phyloP scores from a whole-genome alignment of 2,797 vertebrate species.

The Cetoscarus ocellatus region DNA sequence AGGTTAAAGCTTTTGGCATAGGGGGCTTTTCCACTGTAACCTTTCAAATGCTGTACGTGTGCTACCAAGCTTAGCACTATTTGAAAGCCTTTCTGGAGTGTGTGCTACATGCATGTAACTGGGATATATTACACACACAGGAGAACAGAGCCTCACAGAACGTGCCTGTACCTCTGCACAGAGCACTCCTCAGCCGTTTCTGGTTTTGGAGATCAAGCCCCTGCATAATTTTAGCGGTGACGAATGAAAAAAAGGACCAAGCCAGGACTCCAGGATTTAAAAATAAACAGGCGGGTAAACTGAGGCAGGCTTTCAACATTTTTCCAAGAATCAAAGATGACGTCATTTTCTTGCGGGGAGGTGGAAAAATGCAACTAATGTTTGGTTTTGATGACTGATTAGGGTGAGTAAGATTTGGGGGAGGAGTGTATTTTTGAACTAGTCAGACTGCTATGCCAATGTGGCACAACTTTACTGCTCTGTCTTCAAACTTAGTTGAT shows the following conservation, averaged over 20 bases:
- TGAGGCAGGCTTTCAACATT: conserved; percentile 77
- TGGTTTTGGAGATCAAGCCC: conserved; percentile 65
- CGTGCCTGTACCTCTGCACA: conserved; percentile 32
- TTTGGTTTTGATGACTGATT: conserved; percentile 65
- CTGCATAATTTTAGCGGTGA: conserved; percentile 65
- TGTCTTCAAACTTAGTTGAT: conserved; percentile 14
- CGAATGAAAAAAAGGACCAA: conserved; percentile 40
- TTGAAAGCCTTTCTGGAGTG: conserved; percentile 46
- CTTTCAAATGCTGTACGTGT: conserved; percentile 60
- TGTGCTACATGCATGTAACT: conserved; percentile 45
- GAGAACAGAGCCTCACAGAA: conserved; percentile 22
- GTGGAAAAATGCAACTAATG: conserved; percentile 79
- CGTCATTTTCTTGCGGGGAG: conserved; percentile 67
- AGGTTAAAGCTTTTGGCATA: conserved; percentile 69
- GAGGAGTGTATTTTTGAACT: conserved; percentile 47
- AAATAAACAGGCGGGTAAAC: conserved; percentile 84
- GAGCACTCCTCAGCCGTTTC: conserved; percentile 41
- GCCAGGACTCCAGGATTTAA: conserved; percentile 79
- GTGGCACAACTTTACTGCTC: conserved; percentile 35
- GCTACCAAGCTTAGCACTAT: conserved; percentile 50
- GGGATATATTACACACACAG: conserved; percentile 53
- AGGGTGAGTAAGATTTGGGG: conserved; percentile 26
- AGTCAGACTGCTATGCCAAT: conserved; percentile 42
- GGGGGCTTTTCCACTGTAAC: conserved; percentile 61
- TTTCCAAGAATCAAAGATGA: conserved; percentile 71